phyloP scores from a whole-genome alignment of 2,113 vertebrate genomes.

The Amphiprion percula region DNA sequence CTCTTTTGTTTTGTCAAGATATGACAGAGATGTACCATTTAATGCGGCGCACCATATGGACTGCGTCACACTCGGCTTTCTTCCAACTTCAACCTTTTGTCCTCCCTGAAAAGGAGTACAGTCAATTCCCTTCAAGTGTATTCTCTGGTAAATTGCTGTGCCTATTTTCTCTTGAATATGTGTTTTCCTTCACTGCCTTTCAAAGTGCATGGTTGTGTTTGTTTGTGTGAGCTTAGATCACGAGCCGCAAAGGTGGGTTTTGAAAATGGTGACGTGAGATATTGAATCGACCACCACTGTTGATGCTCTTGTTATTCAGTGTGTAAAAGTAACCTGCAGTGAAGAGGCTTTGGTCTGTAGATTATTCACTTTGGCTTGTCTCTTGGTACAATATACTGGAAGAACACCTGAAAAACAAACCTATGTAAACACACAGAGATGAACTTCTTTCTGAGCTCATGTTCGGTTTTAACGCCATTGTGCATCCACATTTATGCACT shows the following conservation, averaged over 20 bases:
- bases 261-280: constrained; percentile 22
- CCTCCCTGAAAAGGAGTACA: neutral
- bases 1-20: constrained; percentile 27
- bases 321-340: constrained; percentile 22
- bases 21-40: constrained; percentile 29
- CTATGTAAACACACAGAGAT: constrained; percentile 3
- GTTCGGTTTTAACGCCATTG: neutral
- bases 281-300: neutral
- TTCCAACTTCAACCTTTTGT: constrained; percentile 14
- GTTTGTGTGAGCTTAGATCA: constrained; percentile 4
- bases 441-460: constrained; percentile 19
- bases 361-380: constrained; percentile 7
- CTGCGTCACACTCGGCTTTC: neutral
- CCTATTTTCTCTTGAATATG: neutral
- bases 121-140: neutral
- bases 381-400: neutral
- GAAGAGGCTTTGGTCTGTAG: constrained; percentile 15
- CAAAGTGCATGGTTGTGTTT: neutral
- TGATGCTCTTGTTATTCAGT: constrained; percentile 33
- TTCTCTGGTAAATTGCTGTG: neutral
- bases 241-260: constrained; percentile 3
- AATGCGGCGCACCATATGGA: neutral
- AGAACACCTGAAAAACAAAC: constrained; percentile 22
- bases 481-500: neutral
- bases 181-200: constrained; percentile 12